Percentiles rank a stretch among this genome's conserved stretches.
Conservation (phyloP, 2,888 invertebrate species). For the Philonicus albiceps region DNA sequence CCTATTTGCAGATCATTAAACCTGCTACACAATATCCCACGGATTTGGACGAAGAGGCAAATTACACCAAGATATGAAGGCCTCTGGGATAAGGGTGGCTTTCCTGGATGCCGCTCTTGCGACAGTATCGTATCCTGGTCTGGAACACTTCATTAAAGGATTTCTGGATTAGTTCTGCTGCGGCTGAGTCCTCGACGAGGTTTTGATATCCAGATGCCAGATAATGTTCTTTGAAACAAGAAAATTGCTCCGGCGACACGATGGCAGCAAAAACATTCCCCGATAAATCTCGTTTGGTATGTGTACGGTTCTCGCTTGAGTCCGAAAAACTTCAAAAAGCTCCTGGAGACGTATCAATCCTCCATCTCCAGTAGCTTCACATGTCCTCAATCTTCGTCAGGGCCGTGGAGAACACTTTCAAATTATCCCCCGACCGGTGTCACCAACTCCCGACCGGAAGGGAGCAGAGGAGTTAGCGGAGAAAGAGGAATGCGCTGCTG, state of each 20-base stretch:
- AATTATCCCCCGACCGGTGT: slow-evolving; percentile 30
- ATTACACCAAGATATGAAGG: slow-evolving; percentile 15
- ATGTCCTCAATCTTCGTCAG: slow-evolving; percentile 34
- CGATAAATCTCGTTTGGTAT: slow-evolving; percentile 13
- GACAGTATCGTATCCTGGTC: neutral
- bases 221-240: neutral
- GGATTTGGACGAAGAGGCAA: slow-evolving; percentile 32
- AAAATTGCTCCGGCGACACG: neutral
- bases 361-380: neutral
- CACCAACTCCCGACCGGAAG: neutral
- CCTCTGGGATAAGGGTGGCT: slow-evolving; percentile 5
- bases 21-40: slow-evolving; percentile 22
- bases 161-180: slow-evolving; percentile 30
- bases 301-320: neutral
- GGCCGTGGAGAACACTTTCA: slow-evolving; percentile 30
- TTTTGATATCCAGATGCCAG: slow-evolving; percentile 9
- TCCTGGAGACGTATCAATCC: slow-evolving; percentile 7
- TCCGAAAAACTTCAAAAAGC: slow-evolving; percentile 8
- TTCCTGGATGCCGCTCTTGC: slow-evolving; percentile 9
- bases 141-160: slow-evolving; percentile 38
- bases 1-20: slow-evolving; percentile 41
- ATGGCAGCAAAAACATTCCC: neutral
- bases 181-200: neutral
- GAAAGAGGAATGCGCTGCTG: neutral
- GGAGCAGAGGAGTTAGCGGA: neutral